phyloP scores from a whole-genome alignment of 2,797 vertebrate genomes.

The Argyrosomus regius region DNA sequence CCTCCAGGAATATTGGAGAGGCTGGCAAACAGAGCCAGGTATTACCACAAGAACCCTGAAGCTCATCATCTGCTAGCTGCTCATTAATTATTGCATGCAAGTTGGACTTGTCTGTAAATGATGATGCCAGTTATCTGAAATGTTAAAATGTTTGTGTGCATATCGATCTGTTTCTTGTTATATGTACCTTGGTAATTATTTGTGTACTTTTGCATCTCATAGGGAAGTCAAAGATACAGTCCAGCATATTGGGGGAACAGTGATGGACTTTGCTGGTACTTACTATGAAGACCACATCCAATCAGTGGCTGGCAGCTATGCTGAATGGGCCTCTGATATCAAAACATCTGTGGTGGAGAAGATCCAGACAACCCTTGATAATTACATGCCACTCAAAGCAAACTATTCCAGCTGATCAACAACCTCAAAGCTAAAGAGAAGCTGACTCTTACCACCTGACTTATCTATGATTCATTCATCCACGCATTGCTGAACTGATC shows the following conservation, averaged over 20 bases:
- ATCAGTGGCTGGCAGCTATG: slow-evolving; percentile 59
- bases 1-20: slow-evolving; percentile 62
- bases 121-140: background rate
- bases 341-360: slow-evolving; percentile 60
- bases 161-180: background rate
- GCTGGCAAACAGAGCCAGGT: slow-evolving; percentile 60
- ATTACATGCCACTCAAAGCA: slow-evolving; percentile 15
- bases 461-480: background rate
- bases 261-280: slow-evolving; percentile 35
- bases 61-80: background rate
- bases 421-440: background rate
- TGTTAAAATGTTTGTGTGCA: background rate
- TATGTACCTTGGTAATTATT: slow-evolving; percentile 5
- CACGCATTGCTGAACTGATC: background rate
- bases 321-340: slow-evolving; percentile 65
- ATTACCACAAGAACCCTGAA: background rate
- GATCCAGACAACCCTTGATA: slow-evolving; percentile 48
- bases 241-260: slow-evolving; percentile 16
- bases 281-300: slow-evolving; percentile 84
- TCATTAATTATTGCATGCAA: background rate
- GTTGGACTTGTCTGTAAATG: slow-evolving; percentile 10
- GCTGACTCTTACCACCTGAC: background rate
- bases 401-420: background rate
- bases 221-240: slow-evolving; percentile 61
- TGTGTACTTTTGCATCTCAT: slow-evolving; percentile 34